These are phyloP conservation scores for Omphaloscelis lunosa DNA, from an alignment of 2,888 invertebrate genomes.

Conservation along the genomic window DNA sequence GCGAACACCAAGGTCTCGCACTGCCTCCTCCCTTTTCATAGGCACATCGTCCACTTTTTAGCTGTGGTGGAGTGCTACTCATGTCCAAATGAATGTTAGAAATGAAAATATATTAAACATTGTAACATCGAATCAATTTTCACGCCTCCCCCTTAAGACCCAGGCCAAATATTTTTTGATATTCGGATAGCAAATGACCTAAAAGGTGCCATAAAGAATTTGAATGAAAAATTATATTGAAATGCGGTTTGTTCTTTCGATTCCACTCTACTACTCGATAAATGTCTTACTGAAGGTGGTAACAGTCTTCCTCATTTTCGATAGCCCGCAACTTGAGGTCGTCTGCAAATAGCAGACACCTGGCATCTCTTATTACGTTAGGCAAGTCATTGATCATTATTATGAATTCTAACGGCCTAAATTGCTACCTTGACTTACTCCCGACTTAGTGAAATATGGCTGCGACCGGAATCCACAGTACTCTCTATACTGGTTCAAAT, in stretches of 20 bases:
- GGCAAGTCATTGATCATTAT: not conserved
- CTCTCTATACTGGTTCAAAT: not conserved
- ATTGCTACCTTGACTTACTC: not conserved
- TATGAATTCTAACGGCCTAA: not conserved
- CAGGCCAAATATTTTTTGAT: too few species aligned
- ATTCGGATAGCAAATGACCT: too few species aligned
- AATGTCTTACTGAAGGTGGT: not conserved
- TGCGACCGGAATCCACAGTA: not conserved
- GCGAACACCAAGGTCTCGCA: too few species aligned
- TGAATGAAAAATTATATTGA: not conserved
- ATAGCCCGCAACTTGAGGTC: not conserved
- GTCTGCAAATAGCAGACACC: not conserved
- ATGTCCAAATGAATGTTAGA: not conserved
- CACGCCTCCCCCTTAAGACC: too few species aligned
- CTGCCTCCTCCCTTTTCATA: too few species aligned
- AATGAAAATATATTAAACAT: not conserved
- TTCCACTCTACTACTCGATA: not conserved
- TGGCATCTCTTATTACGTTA: not conserved
- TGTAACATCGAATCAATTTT: not conserved
- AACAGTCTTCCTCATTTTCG: not conserved
- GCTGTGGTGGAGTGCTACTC: not conserved
- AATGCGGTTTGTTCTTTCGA: not conserved
- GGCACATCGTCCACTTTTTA: not conserved
- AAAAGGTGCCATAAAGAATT: too few species aligned
- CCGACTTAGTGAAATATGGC: not conserved